Evolutionary conservation across 1,140 invertebrate species (phyloP), one percentile per base, ranked within the genome.

Genomic region (Schlechtendalia chinensis): DNA sequence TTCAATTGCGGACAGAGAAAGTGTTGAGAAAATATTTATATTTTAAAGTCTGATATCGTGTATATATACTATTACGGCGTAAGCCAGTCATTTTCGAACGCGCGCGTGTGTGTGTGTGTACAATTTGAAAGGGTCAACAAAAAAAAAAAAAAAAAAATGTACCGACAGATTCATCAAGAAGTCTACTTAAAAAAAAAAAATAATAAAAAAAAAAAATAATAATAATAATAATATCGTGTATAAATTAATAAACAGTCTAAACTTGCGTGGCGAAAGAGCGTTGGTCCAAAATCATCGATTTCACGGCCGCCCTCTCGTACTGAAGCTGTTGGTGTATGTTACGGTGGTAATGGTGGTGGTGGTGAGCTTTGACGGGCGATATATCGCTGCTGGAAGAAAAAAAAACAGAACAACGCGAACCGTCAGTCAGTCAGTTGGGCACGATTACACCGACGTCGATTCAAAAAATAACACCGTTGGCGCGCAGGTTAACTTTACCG

Each of bases 271-370:
- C 75, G 47, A 79, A 79, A 79, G 75, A 79, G 75, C 63, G 56
- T 50, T 79, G 75, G 75, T 79, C 75, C 27, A 79, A 63, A 63
- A 79, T 79, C 75, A 79, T 79, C 75, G 75, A 79, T 79, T 79
- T 79, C 22, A 79, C 75, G 8, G 75, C 58, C 75, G 75, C 75
- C 50, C 75, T 79, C 47, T 79, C 75, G 58, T 79, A 79, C 39
- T 79, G 75, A 59, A 79, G 75, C 58, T 79, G 75, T 16, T 79
- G 75, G 39, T 79, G 75, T 63, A 79, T 63, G 75, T 79, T 79
- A 24, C 75, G 75, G 45, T 79, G 75, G 24, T 79, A 79, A 11
- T 79, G 75, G n/a, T 39, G 32, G 11, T 79, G 75, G n/a, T 77
- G 54, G n/a, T 79, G 75, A 79, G 32, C 72, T 59, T 75, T 75